A percentile compares a stretch with the other conserved stretches of the same genome.
phyloP scores from a whole-genome alignment of 2,797 vertebrate genomes.

The Chanos chanos region DNA sequence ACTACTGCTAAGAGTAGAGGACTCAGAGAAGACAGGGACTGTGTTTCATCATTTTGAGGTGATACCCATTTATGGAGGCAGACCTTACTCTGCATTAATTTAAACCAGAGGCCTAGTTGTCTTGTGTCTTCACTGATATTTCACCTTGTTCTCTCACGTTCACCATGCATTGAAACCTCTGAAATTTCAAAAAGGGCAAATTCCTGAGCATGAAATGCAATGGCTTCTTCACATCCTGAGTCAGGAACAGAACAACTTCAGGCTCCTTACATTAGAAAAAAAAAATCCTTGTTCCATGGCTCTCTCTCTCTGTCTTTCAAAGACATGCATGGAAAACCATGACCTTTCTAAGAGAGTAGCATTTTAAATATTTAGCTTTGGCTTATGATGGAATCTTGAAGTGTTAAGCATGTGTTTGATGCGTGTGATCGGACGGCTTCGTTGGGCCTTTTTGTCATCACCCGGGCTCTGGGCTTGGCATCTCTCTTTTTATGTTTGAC shows the following conservation, averaged over 20 bases:
- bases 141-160: slow-evolving; percentile 25
- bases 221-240: slow-evolving; percentile 26
- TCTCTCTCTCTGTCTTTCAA: slow-evolving; percentile 61
- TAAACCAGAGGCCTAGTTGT: too few species aligned
- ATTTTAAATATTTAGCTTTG: slow-evolving; percentile 84
- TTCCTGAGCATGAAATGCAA: slow-evolving; percentile 50
- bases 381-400: slow-evolving; percentile 78
- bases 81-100: too few species aligned
- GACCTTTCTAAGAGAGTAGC: slow-evolving; percentile 81
- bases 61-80: too few species aligned
- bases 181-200: slow-evolving; percentile 47
- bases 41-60: too few species aligned
- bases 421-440: slow-evolving; percentile 75
- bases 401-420: slow-evolving; percentile 69
- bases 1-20: too few species aligned
- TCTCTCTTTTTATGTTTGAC: slow-evolving; percentile 77
- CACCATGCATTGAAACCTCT: slow-evolving; percentile 6
- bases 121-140: slow-evolving; percentile 6
- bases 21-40: too few species aligned
- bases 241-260: slow-evolving; percentile 33
- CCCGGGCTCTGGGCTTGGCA: slow-evolving; percentile 51
- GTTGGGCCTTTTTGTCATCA: slow-evolving; percentile 71
- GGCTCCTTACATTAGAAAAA: slow-evolving; percentile 5
- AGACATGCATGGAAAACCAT: slow-evolving; percentile 72
- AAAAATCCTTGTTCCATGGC: slow-evolving; percentile 44